Conservation (phyloP, 2,797 vertebrate genomes). For the Gorsachius magnificus region DNA sequence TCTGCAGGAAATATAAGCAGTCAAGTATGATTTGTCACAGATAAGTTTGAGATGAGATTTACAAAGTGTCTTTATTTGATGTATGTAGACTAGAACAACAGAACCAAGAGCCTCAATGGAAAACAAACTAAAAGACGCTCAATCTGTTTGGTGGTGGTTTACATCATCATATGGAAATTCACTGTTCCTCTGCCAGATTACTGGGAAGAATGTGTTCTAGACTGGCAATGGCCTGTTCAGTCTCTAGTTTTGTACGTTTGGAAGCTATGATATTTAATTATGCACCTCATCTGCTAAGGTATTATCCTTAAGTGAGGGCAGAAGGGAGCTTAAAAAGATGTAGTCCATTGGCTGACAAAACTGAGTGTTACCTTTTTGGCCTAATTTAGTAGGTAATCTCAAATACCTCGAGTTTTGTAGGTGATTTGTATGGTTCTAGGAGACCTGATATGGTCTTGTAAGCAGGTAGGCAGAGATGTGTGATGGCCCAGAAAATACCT, state of each 20-base stretch:
- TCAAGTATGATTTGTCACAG: not conserved
- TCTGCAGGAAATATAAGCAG: not conserved
- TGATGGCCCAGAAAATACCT: not conserved
- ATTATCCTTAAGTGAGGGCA: not conserved
- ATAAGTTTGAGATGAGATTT: not conserved
- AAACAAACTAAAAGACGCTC: not conserved
- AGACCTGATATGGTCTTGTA: not conserved
- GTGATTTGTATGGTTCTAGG: not conserved
- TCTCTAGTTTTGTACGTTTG: not conserved
- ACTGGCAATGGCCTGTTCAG: not conserved
- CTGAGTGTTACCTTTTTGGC: not conserved
- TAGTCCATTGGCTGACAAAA: not conserved
- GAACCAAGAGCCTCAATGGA: not conserved
- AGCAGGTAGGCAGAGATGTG: not conserved
- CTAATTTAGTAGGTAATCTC: not conserved
- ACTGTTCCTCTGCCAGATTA: not conserved
- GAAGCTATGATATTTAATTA: not conserved
- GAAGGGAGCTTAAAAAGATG: not conserved
- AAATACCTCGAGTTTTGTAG: not conserved
- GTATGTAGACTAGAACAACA: not conserved
- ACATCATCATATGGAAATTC: not conserved
- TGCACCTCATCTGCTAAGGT: not conserved
- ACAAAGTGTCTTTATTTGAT: not conserved
- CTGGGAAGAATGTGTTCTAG: not conserved
- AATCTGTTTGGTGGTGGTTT: not conserved